phyloP scores from a whole-genome alignment of 2,888 invertebrate species.

The Phyllotreta cruciferae region DNA sequence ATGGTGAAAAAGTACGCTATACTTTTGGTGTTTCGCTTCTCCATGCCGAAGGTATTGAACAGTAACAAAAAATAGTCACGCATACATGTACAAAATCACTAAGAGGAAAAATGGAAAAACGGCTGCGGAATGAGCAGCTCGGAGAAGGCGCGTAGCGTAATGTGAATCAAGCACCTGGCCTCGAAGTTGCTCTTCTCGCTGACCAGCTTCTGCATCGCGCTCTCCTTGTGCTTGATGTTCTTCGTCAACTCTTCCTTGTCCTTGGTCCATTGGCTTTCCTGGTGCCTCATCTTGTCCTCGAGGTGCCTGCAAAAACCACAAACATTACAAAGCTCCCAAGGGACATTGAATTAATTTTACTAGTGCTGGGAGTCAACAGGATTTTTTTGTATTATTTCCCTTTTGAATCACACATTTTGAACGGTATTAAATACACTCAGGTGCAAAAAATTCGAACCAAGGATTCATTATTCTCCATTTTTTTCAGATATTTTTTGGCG shows the following conservation, averaged over 20 bases:
- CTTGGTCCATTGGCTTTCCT: constrained; percentile 54
- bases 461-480: too few relatives aligned
- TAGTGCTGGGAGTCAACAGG: too few relatives aligned
- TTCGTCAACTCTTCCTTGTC: constrained; percentile 54
- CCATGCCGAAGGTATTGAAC: constrained; percentile 6
- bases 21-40: constrained; percentile 2
- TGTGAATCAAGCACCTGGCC: constrained; percentile 57
- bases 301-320: constrained; percentile 45
- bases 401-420: too few relatives aligned
- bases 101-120: constrained; percentile 30
- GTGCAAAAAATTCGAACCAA: too few relatives aligned
- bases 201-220: constrained; percentile 50
- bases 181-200: constrained; percentile 53
- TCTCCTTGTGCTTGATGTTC: constrained; percentile 50
- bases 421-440: not conserved
- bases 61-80: constrained; percentile 11
- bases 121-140: constrained; percentile 53
- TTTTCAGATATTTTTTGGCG: too few relatives aligned
- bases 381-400: too few relatives aligned
- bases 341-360: too few relatives aligned
- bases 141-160: constrained; percentile 55
- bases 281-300: constrained; percentile 52
- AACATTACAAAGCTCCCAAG: not conserved
- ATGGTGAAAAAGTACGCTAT: constrained; percentile 12
- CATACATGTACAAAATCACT: constrained; percentile 9